phyloP scores from a whole-genome alignment of 2,113 vertebrate species.

The Pomatostomus ruficeps region DNA sequence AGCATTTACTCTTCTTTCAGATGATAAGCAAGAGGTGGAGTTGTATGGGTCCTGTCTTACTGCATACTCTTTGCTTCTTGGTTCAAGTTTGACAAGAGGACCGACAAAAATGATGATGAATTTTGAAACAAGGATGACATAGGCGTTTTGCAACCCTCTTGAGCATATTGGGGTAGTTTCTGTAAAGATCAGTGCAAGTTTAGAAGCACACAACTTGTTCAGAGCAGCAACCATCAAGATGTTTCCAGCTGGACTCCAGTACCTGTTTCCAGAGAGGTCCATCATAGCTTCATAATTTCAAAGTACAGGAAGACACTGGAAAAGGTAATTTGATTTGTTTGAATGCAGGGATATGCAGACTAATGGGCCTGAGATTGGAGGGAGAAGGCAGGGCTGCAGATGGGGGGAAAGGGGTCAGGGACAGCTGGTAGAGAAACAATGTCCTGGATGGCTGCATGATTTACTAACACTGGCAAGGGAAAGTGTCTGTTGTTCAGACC shows the following conservation, averaged over 20 bases:
- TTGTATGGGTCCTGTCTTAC: neutral
- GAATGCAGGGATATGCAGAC: neutral
- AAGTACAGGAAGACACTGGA: neutral
- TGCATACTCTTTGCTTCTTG: neutral
- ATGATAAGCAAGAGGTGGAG: neutral
- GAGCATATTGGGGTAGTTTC: neutral
- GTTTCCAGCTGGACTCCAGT: neutral
- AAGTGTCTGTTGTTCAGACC: neutral
- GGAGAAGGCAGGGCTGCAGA: neutral
- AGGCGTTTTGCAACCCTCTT: neutral
- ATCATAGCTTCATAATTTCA: neutral
- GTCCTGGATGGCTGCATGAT: neutral
- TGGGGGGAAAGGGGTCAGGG: neutral
- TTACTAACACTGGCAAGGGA: neutral
- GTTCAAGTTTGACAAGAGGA: neutral
- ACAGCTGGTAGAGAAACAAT: neutral
- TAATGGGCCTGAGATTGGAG: neutral
- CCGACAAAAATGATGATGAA: neutral
- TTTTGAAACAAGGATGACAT: neutral
- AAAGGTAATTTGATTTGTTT: slow-evolving; percentile 25
- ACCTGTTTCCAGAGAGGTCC: neutral
- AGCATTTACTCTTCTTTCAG: neutral
- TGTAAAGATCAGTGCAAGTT: neutral
- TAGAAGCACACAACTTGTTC: neutral
- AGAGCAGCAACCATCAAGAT: neutral